Evolutionary conservation across 2,113 vertebrate genomes (phyloP).

Genomic region (Brachyistius frenatus): DNA sequence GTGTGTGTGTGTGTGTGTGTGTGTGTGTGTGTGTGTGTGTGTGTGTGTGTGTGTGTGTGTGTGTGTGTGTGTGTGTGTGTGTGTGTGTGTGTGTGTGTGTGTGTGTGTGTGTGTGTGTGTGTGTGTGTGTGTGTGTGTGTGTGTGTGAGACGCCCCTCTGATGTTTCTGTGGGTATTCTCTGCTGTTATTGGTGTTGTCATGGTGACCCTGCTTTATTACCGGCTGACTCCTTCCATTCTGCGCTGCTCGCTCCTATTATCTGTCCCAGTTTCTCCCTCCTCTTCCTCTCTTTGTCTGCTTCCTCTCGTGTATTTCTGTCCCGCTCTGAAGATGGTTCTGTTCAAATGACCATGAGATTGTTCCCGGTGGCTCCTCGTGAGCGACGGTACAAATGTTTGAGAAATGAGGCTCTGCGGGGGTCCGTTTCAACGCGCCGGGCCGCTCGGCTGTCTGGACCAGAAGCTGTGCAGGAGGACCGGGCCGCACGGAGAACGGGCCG

Average conservation of each 20-base stretch:
- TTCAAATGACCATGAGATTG: slow-evolving; percentile 49
- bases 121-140: slow-evolving; percentile 32
- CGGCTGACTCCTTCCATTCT: slow-evolving; percentile 1
- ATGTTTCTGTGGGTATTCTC: slow-evolving; percentile 63
- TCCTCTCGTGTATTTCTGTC: slow-evolving; percentile 7
- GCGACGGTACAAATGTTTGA: slow-evolving; percentile 28
- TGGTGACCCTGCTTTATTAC: slow-evolving; percentile 57
- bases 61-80: too few species aligned
- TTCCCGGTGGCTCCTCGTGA: not conserved
- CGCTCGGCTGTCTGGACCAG: slow-evolving; percentile 23
- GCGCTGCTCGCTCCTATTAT: slow-evolving; percentile 1
- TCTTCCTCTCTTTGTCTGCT: slow-evolving; percentile 14
- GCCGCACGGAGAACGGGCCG: slow-evolving; percentile 15
- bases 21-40: not conserved
- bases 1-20: too few species aligned
- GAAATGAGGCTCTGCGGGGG: slow-evolving; percentile 42
- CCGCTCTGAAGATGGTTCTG: not conserved
- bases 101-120: not conserved
- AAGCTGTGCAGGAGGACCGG: slow-evolving; percentile 11
- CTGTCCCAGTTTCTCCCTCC: not conserved
- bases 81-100: too few species aligned
- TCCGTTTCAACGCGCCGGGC: slow-evolving; percentile 21
- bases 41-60: slow-evolving; percentile 4
- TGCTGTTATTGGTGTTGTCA: slow-evolving; percentile 53
- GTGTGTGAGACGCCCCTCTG: slow-evolving; percentile 52